phyloP scores from a whole-genome alignment of 1,140 invertebrate genomes.

The Popillia japonica region DNA sequence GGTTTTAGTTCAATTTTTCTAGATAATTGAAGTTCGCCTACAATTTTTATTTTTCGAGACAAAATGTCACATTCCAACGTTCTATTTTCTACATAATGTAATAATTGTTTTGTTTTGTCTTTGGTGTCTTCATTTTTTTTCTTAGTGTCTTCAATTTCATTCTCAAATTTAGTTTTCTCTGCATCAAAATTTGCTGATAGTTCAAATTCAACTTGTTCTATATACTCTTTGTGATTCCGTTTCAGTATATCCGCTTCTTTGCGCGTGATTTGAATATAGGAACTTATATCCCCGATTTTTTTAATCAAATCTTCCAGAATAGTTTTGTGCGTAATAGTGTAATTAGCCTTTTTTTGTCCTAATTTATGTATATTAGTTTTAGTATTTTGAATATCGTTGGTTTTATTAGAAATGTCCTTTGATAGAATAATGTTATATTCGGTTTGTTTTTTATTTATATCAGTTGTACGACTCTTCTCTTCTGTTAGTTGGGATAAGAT shows the following conservation, averaged over 20 bases:
- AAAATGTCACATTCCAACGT: not conserved
- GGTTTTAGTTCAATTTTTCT: not conserved
- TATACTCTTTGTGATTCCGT: not conserved
- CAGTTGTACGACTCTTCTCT: not conserved
- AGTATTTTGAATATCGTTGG: not conserved
- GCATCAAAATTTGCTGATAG: not conserved
- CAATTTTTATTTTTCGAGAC: not conserved
- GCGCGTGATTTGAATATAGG: not conserved
- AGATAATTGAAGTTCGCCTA: not conserved
- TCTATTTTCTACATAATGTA: not conserved
- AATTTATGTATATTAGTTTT: not conserved
- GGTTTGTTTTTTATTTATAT: not conserved
- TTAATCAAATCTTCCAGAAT: not conserved
- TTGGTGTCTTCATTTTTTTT: not conserved
- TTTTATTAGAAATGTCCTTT: not conserved
- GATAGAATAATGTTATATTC: not conserved
- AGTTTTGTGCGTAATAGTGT: not conserved
- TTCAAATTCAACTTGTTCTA: not conserved
- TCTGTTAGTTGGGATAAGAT: not conserved
- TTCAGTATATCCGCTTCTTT: not conserved
- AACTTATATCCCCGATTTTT: not conserved
- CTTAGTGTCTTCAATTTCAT: not conserved
- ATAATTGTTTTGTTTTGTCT: not conserved
- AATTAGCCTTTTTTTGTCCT: not conserved
- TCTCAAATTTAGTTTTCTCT: not conserved